Evolutionary conservation across 2,113 vertebrate genomes (phyloP), one percentile per base, ranked within the genome.

Genomic region (Thermophis baileyi): DNA sequence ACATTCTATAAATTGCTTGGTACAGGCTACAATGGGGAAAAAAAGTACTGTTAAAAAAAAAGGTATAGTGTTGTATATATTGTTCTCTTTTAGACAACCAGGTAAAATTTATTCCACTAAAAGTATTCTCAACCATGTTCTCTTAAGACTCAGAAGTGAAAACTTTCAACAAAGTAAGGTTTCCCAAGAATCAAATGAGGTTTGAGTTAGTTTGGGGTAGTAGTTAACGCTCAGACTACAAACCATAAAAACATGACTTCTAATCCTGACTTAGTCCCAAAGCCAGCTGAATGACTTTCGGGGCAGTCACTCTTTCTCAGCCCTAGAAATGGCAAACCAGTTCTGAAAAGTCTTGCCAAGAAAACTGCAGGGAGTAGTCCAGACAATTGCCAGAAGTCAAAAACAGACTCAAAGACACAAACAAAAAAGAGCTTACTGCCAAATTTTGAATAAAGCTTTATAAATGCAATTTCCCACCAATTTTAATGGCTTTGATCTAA

Each of bases 11-110:
- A 95, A 57, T 90, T 97, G 95, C 92, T 1, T 91, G 74, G 24
- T 86, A 94, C 89, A 81, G 93, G 25, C 97, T 98, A 63, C 22
- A 94, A 94, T 91, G 74, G 85, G 85, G 89, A 93, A 92, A 46
- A 90, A 92, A 88, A 93, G 60, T 53, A 91, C 25, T 51, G 50
- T 92, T 91, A 88, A 74, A 3, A 14, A 53, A 12, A 92, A 47
- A 81, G 91, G n/a, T 93, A 24, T 16, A 95, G 27, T 44, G 30
- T 25, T 47, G 22, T n/a, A 90, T n/a, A 91, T 47, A 50, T 25
- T 9, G 2, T 7, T 74, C 24, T 91, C 51, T 44, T 89, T 94
- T 94, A 57, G 4, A 50, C 9, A 88, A 20, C 46, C 6, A 30
- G 8, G 30, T 2, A 14, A 51, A 51, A 44, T 25, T 49, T 92